These are phyloP conservation scores for Melieria omissa DNA, from an alignment of 2,888 invertebrate genomes.

Conservation along the genomic window DNA sequence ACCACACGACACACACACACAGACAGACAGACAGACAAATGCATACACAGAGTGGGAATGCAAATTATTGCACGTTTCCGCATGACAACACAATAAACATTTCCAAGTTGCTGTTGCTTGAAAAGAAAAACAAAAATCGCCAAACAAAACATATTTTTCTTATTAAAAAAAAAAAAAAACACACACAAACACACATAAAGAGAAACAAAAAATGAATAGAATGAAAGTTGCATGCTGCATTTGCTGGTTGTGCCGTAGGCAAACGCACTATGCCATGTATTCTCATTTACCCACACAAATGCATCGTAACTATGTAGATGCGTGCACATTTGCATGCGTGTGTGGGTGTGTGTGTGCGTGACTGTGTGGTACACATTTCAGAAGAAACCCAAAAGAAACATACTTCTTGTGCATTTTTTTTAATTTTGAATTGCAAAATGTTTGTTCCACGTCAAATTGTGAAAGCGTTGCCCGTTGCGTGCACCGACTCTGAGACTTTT, in stretches of 20 bases:
- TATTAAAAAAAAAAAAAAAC: not conserved
- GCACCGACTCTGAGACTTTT: no score
- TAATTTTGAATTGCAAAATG: no score
- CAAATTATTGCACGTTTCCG: conserved; percentile 45
- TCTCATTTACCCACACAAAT: not conserved
- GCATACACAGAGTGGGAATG: conserved; percentile 13
- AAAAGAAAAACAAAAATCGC: not conserved
- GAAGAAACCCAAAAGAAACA: no score
- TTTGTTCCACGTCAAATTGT: no score
- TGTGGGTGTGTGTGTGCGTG: not conserved
- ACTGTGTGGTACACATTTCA: no score
- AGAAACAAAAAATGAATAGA: not conserved
- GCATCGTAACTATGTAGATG: not conserved
- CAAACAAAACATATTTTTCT: conserved; percentile 19
- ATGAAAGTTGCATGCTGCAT: no score
- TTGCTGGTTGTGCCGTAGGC: not conserved
- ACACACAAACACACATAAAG: conserved; percentile 2
- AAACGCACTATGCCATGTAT: not conserved
- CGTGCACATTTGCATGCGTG: not conserved
- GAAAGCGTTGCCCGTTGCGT: no score
- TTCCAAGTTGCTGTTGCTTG: conserved; percentile 7
- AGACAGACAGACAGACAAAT: not conserved
- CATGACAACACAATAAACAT: conserved; percentile 40
- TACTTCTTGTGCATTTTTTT: no score
- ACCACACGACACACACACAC: no score